These are phyloP conservation scores for Scrobipalpa atriplicella DNA, from an alignment of 2,888 invertebrate species.

Conservation along the genomic window DNA sequence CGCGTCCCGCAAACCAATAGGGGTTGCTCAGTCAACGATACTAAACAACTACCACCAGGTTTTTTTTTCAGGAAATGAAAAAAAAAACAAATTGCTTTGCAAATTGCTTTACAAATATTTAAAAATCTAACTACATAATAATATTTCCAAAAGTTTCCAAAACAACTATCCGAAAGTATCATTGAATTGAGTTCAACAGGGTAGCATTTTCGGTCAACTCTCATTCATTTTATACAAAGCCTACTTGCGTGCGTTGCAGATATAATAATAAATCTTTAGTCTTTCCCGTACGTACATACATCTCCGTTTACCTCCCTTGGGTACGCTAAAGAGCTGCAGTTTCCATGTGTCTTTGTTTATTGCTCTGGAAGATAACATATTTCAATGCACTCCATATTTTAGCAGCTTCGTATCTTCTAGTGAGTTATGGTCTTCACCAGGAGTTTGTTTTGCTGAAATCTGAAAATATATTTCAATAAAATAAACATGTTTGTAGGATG, in stretches of 20 bases:
- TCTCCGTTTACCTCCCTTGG: constrained; percentile 31
- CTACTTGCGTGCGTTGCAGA: neutral
- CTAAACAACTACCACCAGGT: too few relatives aligned
- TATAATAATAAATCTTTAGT: constrained; percentile 1
- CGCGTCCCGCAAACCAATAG: too few relatives aligned
- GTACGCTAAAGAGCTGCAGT: constrained; percentile 43
- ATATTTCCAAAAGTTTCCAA: too few relatives aligned
- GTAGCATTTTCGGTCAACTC: neutral
- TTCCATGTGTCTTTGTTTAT: constrained; percentile 47
- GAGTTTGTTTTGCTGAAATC: neutral
- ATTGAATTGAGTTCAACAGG: neutral
- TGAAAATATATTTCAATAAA: neutral
- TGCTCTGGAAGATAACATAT: constrained; percentile 43
- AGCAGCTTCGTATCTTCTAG: constrained; percentile 31
- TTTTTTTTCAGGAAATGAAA: too few relatives aligned
- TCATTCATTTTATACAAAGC: neutral
- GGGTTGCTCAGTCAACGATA: too few relatives aligned
- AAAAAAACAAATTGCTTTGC: too few relatives aligned
- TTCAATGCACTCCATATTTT: constrained; percentile 44
- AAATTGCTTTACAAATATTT: too few relatives aligned
- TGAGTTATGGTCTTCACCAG: constrained; percentile 30
- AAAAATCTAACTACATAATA: too few relatives aligned
- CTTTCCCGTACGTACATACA: neutral
- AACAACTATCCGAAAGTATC: too few relatives aligned
- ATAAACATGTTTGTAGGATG: too few relatives aligned